Evolutionary conservation across 2,888 invertebrate genomes (phyloP).

Genomic region (Drosophila ustulata): DNA sequence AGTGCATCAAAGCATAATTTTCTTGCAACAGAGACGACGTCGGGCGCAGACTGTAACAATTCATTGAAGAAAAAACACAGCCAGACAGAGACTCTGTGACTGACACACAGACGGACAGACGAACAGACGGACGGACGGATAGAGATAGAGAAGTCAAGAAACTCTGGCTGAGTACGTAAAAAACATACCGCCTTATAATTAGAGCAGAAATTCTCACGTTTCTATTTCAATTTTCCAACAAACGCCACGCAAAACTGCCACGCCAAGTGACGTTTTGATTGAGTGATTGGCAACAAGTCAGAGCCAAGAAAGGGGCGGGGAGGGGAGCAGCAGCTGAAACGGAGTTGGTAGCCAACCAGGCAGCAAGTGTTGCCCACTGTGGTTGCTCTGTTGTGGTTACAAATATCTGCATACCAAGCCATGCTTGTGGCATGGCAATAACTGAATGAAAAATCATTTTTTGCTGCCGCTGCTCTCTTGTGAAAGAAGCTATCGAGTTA

Average conservation of each 20-base stretch:
- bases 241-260: constrained; percentile 82
- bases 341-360: constrained; percentile 72
- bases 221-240: constrained; percentile 84
- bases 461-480: constrained; percentile 52
- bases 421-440: constrained; percentile 59
- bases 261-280: constrained; percentile 84
- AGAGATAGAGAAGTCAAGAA: constrained; percentile 71
- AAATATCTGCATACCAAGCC: constrained; percentile 78
- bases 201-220: constrained; percentile 85
- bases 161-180: constrained; percentile 67
- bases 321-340: not conserved
- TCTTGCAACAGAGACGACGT: constrained; percentile 69
- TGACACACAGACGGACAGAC: constrained; percentile 16
- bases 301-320: not conserved
- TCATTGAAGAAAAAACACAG: constrained; percentile 62
- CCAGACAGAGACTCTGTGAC: constrained; percentile 16
- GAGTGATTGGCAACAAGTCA: constrained; percentile 83
- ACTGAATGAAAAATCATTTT: constrained; percentile 77
- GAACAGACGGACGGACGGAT: constrained; percentile 18
- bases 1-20: constrained; percentile 83
- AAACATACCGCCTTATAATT: constrained; percentile 84
- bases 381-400: constrained; percentile 65
- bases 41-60: constrained; percentile 57
- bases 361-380: constrained; percentile 80
- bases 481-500: constrained; percentile 81